A percentile compares a stretch with the other conserved stretches of the same genome.
Conservation (phyloP, 64 coral and sea anemone genomes). For the Exaiptasia diaphana region DNA sequence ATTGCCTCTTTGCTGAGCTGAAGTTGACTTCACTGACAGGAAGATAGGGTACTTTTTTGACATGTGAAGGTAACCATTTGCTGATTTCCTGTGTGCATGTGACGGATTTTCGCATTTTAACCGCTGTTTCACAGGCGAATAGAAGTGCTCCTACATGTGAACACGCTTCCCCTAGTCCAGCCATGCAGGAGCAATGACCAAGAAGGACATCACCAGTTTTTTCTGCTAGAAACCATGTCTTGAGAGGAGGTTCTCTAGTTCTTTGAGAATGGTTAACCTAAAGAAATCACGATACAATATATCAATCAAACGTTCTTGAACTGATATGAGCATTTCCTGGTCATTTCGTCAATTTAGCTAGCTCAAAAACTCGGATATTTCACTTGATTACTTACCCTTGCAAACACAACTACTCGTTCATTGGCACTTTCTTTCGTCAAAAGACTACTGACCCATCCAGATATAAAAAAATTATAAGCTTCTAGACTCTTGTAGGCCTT, state of each 20-base stretch:
- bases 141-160: not conserved
- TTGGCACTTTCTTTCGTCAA: not conserved
- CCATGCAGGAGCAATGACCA: conserved; percentile 13
- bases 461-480: conserved; percentile 51
- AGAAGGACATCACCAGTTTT: not conserved
- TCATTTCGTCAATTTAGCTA: not conserved
- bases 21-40: conserved; percentile 45
- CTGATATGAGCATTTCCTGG: not conserved
- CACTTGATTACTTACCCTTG: not conserved
- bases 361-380: not conserved
- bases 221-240: conserved; percentile 17
- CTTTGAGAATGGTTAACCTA: conserved; percentile 15
- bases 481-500: conserved; percentile 46
- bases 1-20: conserved; percentile 41
- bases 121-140: not conserved
- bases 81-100: not conserved
- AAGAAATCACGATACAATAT: not conserved
- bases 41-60: not conserved
- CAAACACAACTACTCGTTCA: not conserved
- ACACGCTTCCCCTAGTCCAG: not conserved
- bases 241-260: not conserved
- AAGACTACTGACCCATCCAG: conserved; percentile 40
- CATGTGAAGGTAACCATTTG: not conserved
- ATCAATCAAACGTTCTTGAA: not conserved
- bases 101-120: not conserved